Base-by-base conservation (phyloP, 2,113 vertebrate species). In the Nothobranchius kuhntae region DNA sequence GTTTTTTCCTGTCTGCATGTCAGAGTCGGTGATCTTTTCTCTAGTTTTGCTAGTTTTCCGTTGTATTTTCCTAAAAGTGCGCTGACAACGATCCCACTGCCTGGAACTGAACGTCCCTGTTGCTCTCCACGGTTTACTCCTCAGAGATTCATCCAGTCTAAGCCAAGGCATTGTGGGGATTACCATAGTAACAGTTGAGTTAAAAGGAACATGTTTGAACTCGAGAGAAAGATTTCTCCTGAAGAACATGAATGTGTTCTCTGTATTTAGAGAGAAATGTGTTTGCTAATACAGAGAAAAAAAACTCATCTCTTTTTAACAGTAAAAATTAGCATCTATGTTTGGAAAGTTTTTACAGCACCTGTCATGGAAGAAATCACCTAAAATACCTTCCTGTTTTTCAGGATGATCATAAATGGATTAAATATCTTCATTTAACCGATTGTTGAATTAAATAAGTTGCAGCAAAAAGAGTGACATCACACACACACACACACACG, bases 11-110 rank as follows among this genome's bases (percentile, higher is more conserved):
- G 8, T 30, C 3, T 4, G 73, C 78, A 80, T 89, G 84, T 21
- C 65, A 24, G 21, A 21, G 4, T 50, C 42, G 36, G 55, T 82
- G 56, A 75, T 76, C 55, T 74, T 54, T 79, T 78, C 61, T 76
- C 57, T 71, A 30, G 13, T 74, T 71, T 70, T 36, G 59, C 62
- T 42, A 21, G 0, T 44, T 59, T 77, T 77, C 60, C 63, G 63
- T 9, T 56, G 36, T 77, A 51, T 71, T 85, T 40, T 85, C 59
- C 46, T 53, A 11, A 74, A 61, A 77, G 74, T 80, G 73, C 84
- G 75, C 67, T 78, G 75, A 89, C 88, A 90, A 82, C 79, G 77
- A 68, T 50, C 67, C 79, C 75, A 85, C 75, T 90, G 86, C 88
- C 15, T 79, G 64, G 56, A 64, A 53, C 56, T 61, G 35, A 84